Evolutionary conservation across 2,888 invertebrate species (phyloP).

Genomic region (Pachymerium ferrugineum): DNA sequence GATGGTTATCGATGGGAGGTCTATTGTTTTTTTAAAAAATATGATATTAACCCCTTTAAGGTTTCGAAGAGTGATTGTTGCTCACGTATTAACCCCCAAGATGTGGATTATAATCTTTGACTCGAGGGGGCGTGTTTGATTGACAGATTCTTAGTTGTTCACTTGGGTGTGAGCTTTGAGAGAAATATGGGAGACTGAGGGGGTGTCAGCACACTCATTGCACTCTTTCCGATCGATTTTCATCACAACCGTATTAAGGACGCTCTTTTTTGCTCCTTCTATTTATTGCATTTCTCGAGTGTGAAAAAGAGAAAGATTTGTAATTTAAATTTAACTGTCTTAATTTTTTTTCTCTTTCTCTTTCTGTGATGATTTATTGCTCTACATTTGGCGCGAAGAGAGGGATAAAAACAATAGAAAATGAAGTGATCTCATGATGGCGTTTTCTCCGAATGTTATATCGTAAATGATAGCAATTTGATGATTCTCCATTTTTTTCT

Average conservation of each 20-base stretch:
- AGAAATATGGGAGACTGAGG: background rate
- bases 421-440: background rate
- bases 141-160: background rate
- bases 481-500: no score
- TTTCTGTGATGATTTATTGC: conserved; percentile 6
- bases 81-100: no score
- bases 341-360: background rate
- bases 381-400: background rate
- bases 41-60: no score
- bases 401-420: background rate
- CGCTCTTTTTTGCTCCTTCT: background rate
- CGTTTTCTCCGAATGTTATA: background rate
- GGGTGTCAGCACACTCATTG: conserved; percentile 11
- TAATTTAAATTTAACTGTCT: conserved; percentile 21
- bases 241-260: conserved; percentile 4
- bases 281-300: conserved; percentile 11
- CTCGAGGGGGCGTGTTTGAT: background rate
- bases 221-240: conserved; percentile 20
- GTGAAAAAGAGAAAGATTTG: conserved; percentile 22
- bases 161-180: background rate
- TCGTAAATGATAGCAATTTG: background rate
- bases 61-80: no score
- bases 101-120: background rate
- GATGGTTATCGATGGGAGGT: no score
- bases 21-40: background rate